Evolutionary conservation across 2,113 vertebrate genomes (phyloP), one percentile per base, ranked within the genome.

Genomic region (Engystomops pustulosus): DNA sequence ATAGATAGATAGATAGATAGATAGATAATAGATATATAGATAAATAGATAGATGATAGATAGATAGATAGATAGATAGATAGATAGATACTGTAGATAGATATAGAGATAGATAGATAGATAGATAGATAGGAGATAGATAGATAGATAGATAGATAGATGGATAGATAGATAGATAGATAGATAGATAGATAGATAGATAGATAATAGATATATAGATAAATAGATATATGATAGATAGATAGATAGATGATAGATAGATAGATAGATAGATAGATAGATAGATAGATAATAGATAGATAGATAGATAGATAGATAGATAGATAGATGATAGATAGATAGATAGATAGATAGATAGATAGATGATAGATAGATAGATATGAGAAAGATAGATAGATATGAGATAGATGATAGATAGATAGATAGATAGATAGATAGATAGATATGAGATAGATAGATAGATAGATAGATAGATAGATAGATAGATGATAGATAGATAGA

Each of bases 61-160:
- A n/a, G n/a, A n/a, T n/a, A 53, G 51, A 53, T n/a, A 58, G 53
- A 58, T 23, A 15, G 44, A n/a, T 25, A 79, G 53, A 62, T 53
- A 41, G 7, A 6, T 23, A 41, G 8, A 58, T 58, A 25, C n/a
- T n/a, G n/a, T n/a, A 41, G 9, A n/a, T 25, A 79, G 53, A 62
- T 53, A n/a, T 18, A n/a, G 4, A 41, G 38, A 41, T 41, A 41
- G 38, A 41, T 41, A 41, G 53, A 62, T 36, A n/a, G 30, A 55
- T 25, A 51, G 15, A 77, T 58, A 65, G 10, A 65, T 60, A 58
- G 38, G 38, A 41, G 38, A 41, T 41, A 25, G 23, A 58, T 25
- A 58, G 53, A 58, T 58, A 58, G 53, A 58, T 25, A 41, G 53
- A 25, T 58, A 23, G 53, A 25, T 58, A 23, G 53, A 58, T 58